phyloP scores from a whole-genome alignment of 1,140 invertebrate species.

The Drosophila guanche region DNA sequence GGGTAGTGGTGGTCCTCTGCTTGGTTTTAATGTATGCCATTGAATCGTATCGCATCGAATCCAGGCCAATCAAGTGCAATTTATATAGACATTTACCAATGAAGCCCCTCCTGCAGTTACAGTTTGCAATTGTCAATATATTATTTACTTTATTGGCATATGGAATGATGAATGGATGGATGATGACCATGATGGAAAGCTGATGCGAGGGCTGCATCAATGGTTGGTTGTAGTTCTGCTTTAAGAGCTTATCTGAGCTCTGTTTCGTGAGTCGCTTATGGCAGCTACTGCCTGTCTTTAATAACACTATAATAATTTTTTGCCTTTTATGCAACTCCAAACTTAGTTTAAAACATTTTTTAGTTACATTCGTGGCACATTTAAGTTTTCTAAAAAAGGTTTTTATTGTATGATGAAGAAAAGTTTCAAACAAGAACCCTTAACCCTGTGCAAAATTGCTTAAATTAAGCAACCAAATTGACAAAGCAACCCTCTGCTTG shows the following conservation, averaged over 20 bases:
- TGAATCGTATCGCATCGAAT: constrained; percentile 68
- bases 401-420: not conserved
- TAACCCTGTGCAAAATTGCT: too few relatives aligned
- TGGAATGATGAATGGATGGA: constrained; percentile 14
- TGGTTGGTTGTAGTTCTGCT: too few relatives aligned
- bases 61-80: constrained; percentile 79
- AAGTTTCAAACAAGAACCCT: too few relatives aligned
- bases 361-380: too few relatives aligned
- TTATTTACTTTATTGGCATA: constrained; percentile 68
- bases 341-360: too few relatives aligned
- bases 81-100: constrained; percentile 80
- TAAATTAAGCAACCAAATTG: constrained; percentile 1
- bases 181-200: constrained; percentile 8
- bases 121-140: constrained; percentile 71
- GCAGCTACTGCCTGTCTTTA: too few relatives aligned
- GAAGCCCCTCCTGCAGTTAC: constrained; percentile 68
- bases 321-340: too few relatives aligned
- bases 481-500: not conserved
- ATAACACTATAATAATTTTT: too few relatives aligned
- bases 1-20: constrained; percentile 10
- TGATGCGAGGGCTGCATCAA: constrained; percentile 33
- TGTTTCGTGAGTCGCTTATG: too few relatives aligned
- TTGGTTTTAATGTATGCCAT: constrained; percentile 76
- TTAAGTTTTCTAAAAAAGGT: too few relatives aligned
- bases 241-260: too few relatives aligned